A percentile compares a stretch with the other conserved stretches of the same genome.
phyloP scores from a whole-genome alignment of 2,113 vertebrate species.

The Myotis yumanensis region DNA sequence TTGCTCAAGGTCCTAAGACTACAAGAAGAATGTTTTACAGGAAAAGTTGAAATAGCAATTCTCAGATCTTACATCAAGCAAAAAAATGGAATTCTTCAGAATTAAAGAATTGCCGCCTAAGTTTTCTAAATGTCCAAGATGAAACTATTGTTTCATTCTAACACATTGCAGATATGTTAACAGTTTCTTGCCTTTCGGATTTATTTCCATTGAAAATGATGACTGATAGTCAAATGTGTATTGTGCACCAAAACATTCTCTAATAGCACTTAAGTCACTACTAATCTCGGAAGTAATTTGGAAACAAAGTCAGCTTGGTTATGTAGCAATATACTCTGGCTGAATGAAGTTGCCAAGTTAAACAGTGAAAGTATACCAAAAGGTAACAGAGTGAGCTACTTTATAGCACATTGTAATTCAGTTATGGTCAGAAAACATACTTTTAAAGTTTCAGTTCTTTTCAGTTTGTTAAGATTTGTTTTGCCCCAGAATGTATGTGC shows the following conservation, averaged over 20 bases:
- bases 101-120: constrained; percentile 8
- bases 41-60: constrained; percentile 13
- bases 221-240: not conserved
- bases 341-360: not conserved
- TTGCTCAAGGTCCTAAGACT: not conserved
- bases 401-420: not conserved
- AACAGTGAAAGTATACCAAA: not conserved
- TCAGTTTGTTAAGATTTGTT: not conserved
- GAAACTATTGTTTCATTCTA: constrained; percentile 28
- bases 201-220: constrained; percentile 30
- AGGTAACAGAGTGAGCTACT: not conserved
- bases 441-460: constrained; percentile 19
- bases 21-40: constrained; percentile 24
- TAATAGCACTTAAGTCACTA: not conserved
- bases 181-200: constrained; percentile 2
- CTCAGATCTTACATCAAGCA: not conserved
- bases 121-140: constrained; percentile 3
- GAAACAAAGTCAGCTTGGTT: not conserved
- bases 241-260: not conserved
- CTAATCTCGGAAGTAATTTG: constrained; percentile 4
- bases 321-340: not conserved
- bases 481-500: not conserved
- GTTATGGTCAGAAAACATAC: not conserved
- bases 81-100: constrained; percentile 21
- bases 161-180: not conserved